Evolutionary conservation across 2,797 vertebrate genomes (phyloP), one percentile per base, ranked within the genome.

Genomic region (Scomberomorus guttatus): DNA sequence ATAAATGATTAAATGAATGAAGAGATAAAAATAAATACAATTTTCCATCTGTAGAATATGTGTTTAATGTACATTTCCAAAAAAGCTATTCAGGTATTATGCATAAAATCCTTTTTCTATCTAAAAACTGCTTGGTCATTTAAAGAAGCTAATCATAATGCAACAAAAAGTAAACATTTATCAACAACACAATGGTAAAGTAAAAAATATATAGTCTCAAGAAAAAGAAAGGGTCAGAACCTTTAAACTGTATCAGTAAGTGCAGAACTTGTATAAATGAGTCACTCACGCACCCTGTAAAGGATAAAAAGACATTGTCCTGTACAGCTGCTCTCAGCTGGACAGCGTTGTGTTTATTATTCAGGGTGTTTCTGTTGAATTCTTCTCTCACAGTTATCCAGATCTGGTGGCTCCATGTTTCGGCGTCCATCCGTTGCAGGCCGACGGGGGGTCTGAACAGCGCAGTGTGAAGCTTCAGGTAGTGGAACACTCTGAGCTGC

Each of bases 381-480:
- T 72, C 10, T 52, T 62, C 61, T 56, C 63, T 81, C 88, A 56
- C 77, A 95, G 93, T 13, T 92, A 85, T 86, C 92, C 92, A 15
- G 84, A 69, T 60, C 86, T 91, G 27, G 25, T 94, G 79, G 87
- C 87, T 32, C 83, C 14, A 0, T 90, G 92, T 75, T 82, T 91
- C 10, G 93, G 90, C n/a, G n/a, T 92, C 76, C 91, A 89, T 34
- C 91, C 57, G 0, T 83, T 87, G 79, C 11, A 51, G 83, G 80
- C 42, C 3, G 5, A 69, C 24, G 88, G 81, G 77, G 80, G 77
- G 0, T 24, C 77, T 0, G 58, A 72, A 32, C 89, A 65, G 51
- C 50, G 4, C 83, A 85, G 87, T 0, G 20, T 83, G n/a, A 85
- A 5, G 15, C 62, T 86, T 22, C 87, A 81, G 86, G 89, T 90